Percentiles rank a stretch among this genome's conserved stretches.
phyloP scores from a whole-genome alignment of 2,888 invertebrate genomes.

The Stratiomys singularior region DNA sequence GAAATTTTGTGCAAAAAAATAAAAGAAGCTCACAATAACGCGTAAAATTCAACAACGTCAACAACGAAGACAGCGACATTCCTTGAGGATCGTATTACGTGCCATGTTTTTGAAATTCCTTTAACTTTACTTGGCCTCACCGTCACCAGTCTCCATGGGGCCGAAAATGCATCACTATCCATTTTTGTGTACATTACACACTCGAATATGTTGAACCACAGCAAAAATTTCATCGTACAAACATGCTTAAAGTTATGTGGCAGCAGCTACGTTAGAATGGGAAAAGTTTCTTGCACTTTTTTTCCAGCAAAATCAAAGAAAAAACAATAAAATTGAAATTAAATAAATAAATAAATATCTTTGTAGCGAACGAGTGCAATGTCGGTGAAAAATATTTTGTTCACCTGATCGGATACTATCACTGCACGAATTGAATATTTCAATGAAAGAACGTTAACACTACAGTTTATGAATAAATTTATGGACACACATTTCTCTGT shows the following conservation, averaged over 20 bases:
- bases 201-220: not conserved
- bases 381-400: no score
- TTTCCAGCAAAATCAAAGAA: no score
- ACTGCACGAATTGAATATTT: no score
- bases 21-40: not conserved
- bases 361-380: no score
- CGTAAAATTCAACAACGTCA: conserved; percentile 30
- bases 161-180: not conserved
- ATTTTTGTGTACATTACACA: not conserved
- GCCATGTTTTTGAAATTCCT: conserved; percentile 45
- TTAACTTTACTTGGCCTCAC: not conserved
- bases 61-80: conserved; percentile 39
- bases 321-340: no score
- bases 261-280: not conserved
- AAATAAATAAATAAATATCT: no score
- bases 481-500: no score
- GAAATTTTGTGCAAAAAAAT: conserved; percentile 1
- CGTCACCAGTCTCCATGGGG: not conserved
- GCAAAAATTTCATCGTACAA: not conserved
- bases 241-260: not conserved
- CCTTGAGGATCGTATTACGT: conserved; percentile 44
- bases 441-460: no score
- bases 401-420: no score
- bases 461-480: no score
- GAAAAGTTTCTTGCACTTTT: no score